phyloP scores from a whole-genome alignment of 2,797 vertebrate species.

The Gadopsis bispinosus region DNA sequence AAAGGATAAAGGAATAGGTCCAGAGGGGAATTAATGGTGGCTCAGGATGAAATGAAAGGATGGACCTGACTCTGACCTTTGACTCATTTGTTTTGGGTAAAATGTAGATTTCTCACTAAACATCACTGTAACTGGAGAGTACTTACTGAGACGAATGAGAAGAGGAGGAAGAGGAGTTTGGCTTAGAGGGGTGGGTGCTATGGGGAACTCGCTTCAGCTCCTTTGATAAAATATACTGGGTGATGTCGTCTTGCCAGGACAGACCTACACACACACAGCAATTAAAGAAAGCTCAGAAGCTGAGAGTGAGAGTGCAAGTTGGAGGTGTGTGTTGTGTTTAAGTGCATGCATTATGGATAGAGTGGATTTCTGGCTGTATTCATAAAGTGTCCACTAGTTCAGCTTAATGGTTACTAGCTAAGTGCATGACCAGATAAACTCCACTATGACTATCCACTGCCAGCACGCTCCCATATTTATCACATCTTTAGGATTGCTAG shows the following conservation, averaged over 20 bases:
- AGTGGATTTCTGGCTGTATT: conserved; percentile 12
- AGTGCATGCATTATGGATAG: background rate
- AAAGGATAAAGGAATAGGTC: background rate
- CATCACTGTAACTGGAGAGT: background rate
- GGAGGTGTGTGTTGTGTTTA: background rate
- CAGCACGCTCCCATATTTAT: background rate
- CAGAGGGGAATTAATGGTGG: background rate
- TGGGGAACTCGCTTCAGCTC: conserved; percentile 95
- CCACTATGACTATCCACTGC: background rate
- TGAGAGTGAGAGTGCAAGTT: background rate
- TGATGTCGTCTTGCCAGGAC: conserved; percentile 96
- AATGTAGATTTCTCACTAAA: background rate
- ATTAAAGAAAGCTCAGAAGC: conserved; percentile 17
- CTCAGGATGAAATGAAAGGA: conserved; percentile 1
- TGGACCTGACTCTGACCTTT: background rate
- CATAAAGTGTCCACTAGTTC: background rate
- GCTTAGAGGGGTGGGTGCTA: conserved; percentile 68
- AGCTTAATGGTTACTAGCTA: background rate
- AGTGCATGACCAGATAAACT: background rate
- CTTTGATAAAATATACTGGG: conserved; percentile 94
- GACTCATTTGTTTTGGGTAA: conserved; percentile 1
- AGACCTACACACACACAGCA: conserved; percentile 84
- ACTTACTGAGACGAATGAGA: conserved; percentile 74
- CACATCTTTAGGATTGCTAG: no score
- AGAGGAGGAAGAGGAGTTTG: conserved; percentile 64